phyloP scores from a whole-genome alignment of 2,797 vertebrate species.

The Acanthurus lineatus region DNA sequence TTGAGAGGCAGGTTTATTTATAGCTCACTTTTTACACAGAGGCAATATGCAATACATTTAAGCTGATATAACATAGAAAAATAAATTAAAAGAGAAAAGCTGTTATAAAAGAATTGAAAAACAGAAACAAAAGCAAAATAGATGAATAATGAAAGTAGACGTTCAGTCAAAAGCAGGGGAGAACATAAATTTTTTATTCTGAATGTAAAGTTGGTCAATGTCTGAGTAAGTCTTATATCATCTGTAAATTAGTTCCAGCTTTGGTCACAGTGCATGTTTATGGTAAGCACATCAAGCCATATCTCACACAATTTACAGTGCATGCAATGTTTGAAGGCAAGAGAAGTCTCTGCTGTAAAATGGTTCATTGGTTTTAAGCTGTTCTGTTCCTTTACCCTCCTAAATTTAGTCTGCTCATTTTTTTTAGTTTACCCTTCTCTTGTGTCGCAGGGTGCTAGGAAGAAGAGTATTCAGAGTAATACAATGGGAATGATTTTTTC shows the following conservation, averaged over 20 bases:
- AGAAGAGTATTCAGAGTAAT: slow-evolving; percentile 5
- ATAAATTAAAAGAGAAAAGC: not conserved
- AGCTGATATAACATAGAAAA: not conserved
- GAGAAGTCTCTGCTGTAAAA: not conserved
- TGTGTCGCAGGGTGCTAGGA: slow-evolving; percentile 11
- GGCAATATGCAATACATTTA: not conserved
- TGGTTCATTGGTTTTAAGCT: slow-evolving; percentile 5
- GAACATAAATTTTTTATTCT: not conserved
- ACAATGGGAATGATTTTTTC: slow-evolving; percentile 33
- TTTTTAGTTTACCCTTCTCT: not conserved
- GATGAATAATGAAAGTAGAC: not conserved
- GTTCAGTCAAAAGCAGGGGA: not conserved
- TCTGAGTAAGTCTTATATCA: not conserved
- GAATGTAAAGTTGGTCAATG: not conserved
- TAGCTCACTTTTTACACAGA: not conserved
- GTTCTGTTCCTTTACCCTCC: not conserved
- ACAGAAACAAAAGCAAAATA: not conserved
- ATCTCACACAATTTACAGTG: slow-evolving; percentile 43
- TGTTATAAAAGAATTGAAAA: not conserved
- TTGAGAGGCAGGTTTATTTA: not conserved
- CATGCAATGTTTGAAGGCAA: slow-evolving; percentile 6
- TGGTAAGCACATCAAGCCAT: slow-evolving; percentile 40
- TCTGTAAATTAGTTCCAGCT: not conserved
- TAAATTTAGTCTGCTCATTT: not conserved
- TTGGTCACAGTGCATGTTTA: slow-evolving; percentile 40